Evolutionary conservation across 2,888 invertebrate species (phyloP).

Genomic region (Amphipoea lucens): DNA sequence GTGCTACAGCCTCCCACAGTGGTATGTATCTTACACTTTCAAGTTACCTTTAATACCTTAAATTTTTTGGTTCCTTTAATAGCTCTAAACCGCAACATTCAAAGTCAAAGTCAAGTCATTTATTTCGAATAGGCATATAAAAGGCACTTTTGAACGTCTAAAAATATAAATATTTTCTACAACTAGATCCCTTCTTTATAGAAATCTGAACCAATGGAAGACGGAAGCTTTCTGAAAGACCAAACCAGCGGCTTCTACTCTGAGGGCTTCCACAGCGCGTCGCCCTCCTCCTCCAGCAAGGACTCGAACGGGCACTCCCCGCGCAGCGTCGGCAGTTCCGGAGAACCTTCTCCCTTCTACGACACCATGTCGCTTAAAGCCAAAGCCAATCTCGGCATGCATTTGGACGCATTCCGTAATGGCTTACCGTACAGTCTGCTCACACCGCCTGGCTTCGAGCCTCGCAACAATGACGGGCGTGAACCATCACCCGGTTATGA

Average conservation of each 20-base stretch:
- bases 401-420: slow-evolving; percentile 83
- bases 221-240: slow-evolving; percentile 87
- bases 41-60: neutral
- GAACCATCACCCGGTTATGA: slow-evolving; percentile 82
- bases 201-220: slow-evolving; percentile 90
- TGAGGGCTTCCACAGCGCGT: slow-evolving; percentile 91
- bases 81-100: neutral
- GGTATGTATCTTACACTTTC: slow-evolving; percentile 73
- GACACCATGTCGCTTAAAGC: slow-evolving; percentile 84
- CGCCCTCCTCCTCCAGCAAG: slow-evolving; percentile 90
- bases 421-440: slow-evolving; percentile 90
- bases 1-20: slow-evolving; percentile 81
- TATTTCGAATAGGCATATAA: neutral
- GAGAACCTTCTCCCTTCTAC: slow-evolving; percentile 84
- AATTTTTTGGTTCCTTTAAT: no score
- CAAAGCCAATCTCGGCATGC: slow-evolving; percentile 86
- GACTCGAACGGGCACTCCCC: slow-evolving; percentile 89
- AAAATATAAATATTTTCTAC: slow-evolving; percentile 45
- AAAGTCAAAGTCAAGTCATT: neutral
- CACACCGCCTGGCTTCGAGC: slow-evolving; percentile 91
- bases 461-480: slow-evolving; percentile 78
- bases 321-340: slow-evolving; percentile 84
- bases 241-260: slow-evolving; percentile 91
- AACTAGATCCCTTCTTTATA: slow-evolving; percentile 77
- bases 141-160: neutral